Evolutionary conservation across 1,140 invertebrate species (phyloP).

Genomic region (Planococcus citri): DNA sequence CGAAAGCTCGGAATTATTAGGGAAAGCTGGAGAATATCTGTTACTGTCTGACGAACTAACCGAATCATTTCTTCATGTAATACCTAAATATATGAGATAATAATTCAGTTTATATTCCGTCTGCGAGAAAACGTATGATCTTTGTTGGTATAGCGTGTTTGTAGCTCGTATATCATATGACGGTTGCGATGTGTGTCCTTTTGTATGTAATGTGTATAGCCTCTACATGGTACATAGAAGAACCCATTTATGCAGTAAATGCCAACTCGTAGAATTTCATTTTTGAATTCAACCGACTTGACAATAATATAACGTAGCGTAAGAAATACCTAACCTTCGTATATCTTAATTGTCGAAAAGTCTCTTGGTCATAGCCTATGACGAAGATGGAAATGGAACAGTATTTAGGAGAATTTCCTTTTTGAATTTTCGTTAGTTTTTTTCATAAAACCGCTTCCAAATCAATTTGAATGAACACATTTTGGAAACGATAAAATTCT

Average conservation of each 20-base stretch:
- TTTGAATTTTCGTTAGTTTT: too few relatives aligned
- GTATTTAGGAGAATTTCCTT: too few relatives aligned
- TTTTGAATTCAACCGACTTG: too few relatives aligned
- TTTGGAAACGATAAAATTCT: too few relatives aligned
- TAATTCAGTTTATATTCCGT: conserved; percentile 12
- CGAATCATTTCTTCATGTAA: conserved; percentile 18
- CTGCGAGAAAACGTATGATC: not conserved
- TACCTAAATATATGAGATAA: conserved; percentile 17
- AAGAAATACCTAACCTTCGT: too few relatives aligned
- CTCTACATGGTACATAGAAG: too few relatives aligned
- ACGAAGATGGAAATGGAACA: too few relatives aligned
- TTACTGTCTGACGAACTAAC: conserved; percentile 16
- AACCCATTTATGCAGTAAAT: not conserved
- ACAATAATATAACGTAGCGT: not conserved
- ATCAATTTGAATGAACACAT: too few relatives aligned
- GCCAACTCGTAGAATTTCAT: not conserved
- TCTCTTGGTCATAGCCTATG: too few relatives aligned
- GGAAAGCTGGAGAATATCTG: conserved; percentile 6
- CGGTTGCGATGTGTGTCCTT: not conserved
- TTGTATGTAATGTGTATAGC: not conserved
- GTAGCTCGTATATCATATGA: conserved; percentile 11
- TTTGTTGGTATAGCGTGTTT: not conserved
- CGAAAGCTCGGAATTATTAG: conserved; percentile 16
- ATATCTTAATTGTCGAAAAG: not conserved
- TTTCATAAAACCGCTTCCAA: too few relatives aligned